Conservation (phyloP, 2,113 vertebrate species). For the human (Homo sapiens) region GRCh38 chr4:35980501-35981000, state of each 20-base stretch:
- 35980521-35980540: neutral
- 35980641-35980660: slow-evolving; percentile 18
- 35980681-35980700: slow-evolving; percentile 53
- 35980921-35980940: slow-evolving; percentile 57
- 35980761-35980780: slow-evolving; percentile 53
- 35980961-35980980: slow-evolving; percentile 65
- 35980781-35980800: neutral
- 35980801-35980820: slow-evolving; percentile 29
- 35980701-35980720: slow-evolving; percentile 24
- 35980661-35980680: slow-evolving; percentile 18
- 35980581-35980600: neutral
- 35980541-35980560: neutral
- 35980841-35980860: neutral
- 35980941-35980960: slow-evolving; percentile 52
- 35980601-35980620: neutral
- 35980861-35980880: slow-evolving; percentile 21
- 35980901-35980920: slow-evolving; percentile 11
- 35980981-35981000: slow-evolving; percentile 66
- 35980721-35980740: neutral
- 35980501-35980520: neutral
- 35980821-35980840: slow-evolving; percentile 49
- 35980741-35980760: neutral
- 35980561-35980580: neutral
- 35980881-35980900: slow-evolving; percentile 48
- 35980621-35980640: neutral